Percentiles rank a stretch among this genome's conserved stretches.
These are phyloP conservation scores for Aplysia californica DNA, from an alignment of 1,140 invertebrate species.

Conservation along the genomic window DNA sequence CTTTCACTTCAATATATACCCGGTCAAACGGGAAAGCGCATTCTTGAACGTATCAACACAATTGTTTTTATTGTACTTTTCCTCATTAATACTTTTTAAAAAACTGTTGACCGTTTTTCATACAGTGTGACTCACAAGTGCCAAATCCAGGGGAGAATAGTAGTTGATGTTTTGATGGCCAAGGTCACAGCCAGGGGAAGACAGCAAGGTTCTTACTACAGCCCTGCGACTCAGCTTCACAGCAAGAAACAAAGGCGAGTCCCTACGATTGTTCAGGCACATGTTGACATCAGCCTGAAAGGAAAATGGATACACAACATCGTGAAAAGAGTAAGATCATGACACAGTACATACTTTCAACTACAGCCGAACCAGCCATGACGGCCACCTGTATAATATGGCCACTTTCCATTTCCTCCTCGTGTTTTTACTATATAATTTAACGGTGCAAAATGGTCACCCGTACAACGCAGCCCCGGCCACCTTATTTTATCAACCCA, in stretches of 20 bases:
- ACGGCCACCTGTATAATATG: too few relatives aligned
- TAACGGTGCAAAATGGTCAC: too few relatives aligned
- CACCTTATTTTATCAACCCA: too few relatives aligned
- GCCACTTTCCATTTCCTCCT: too few relatives aligned
- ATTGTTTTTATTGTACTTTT: too few relatives aligned
- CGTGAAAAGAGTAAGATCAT: too few relatives aligned
- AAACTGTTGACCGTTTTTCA: too few relatives aligned
- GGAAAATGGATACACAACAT: background rate
- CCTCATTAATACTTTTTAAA: too few relatives aligned
- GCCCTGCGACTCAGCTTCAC: conserved; percentile 40
- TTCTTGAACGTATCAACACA: too few relatives aligned
- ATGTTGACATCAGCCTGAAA: conserved; percentile 37
- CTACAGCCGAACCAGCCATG: background rate
- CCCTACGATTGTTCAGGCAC: conserved; percentile 40
- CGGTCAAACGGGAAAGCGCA: too few relatives aligned
- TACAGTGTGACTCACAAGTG: conserved; percentile 36
- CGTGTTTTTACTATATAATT: background rate
- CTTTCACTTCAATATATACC: too few relatives aligned
- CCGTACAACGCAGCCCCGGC: too few relatives aligned
- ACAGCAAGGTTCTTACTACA: conserved; percentile 42
- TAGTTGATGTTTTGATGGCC: conserved; percentile 41
- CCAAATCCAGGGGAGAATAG: conserved; percentile 47
- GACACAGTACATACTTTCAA: background rate
- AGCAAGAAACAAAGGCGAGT: conserved; percentile 46
- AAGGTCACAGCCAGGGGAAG: conserved; percentile 37